Percentiles rank a stretch among this genome's conserved stretches.
phyloP scores from a whole-genome alignment of 2,113 vertebrate genomes.

The Pholis gunnellus region DNA sequence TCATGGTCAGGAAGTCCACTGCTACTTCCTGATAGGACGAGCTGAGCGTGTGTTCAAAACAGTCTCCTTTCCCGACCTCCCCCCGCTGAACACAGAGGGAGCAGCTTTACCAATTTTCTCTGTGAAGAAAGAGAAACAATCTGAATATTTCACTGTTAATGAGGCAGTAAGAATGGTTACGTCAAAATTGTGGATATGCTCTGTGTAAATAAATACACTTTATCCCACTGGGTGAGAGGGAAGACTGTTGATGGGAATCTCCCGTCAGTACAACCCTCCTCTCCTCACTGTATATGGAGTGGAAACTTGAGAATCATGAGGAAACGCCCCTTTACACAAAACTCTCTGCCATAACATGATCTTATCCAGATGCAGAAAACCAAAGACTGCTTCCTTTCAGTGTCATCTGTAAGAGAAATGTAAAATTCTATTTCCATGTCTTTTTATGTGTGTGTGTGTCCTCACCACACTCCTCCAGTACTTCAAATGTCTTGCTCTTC shows the following conservation, averaged over 20 bases:
- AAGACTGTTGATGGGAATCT: conserved; percentile 32
- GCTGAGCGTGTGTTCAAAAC: conserved; percentile 86
- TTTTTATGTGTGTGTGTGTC: neutral
- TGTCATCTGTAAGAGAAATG: neutral
- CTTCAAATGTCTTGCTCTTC: conserved; percentile 95
- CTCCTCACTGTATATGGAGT: conserved; percentile 79
- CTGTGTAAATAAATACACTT: conserved; percentile 8
- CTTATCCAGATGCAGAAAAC: conserved; percentile 16
- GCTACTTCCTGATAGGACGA: conserved; percentile 67
- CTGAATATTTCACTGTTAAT: conserved; percentile 7
- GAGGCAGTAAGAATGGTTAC: neutral
- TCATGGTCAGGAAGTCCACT: neutral
- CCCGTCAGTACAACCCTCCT: conserved; percentile 20
- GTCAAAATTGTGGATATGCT: neutral
- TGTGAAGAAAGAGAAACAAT: conserved; percentile 66
- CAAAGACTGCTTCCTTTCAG: neutral
- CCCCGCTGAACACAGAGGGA: conserved; percentile 90
- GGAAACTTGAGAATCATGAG: conserved; percentile 74
- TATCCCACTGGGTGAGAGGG: neutral
- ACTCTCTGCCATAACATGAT: conserved; percentile 15
- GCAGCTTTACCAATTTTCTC: conserved; percentile 89
- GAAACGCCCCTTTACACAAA: conserved; percentile 33
- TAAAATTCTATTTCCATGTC: neutral
- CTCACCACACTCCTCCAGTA: conserved; percentile 95
- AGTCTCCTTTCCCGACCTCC: conserved; percentile 90